Base-by-base conservation (phyloP, 2,888 invertebrate species). In the Netelia melanura region DNA sequence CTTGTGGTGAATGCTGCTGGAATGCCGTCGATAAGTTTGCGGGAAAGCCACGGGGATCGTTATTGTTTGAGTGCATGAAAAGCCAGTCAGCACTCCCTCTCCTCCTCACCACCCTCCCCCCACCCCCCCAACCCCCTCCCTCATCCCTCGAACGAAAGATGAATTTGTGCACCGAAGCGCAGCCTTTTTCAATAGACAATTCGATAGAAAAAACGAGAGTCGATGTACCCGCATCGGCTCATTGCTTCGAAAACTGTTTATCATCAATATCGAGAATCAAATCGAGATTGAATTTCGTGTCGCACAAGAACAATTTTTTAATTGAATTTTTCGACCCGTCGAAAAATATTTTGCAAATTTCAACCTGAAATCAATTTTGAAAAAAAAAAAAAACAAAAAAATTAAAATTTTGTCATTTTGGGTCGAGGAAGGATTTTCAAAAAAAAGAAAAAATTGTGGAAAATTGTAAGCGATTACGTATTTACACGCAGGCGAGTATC, bases 401-500 rank as follows among this genome's bases (percentile, higher is more conserved):
- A 25, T 25, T 0, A 30, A 30, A 30, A 30, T 30, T 30, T 30
- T 3, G 2, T 30, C 1, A 30, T 30, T 30, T 30, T 30, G 3
- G 30, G 5, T 30, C 30, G 30, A 3, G 30, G 3, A 30, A 30
- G 30, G 30, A 30, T 30, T 30, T 30, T 30, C n/a, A 5, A 30
- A 30, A 30, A 30, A 3, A 5, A 0, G 3, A 30, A 30, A 30
- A 30, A 30, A 30, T 64, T 43, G 25, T 54, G 3, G 25, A 9
- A 54, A 5, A 54, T 71, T n/a, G 21, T 58, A 58, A 11, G 23
- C 9, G n/a, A 58, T 58, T 58, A 58, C n/a, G 38, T 58, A 21
- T 6, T 25, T 67, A 14, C 61, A n/a, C 58, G 62, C 54, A 14
- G 25, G 58, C 38, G 52, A 9, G 38, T 56, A 85, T 85, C 81